Percentiles rank a stretch among this genome's conserved stretches.
These are phyloP conservation scores for Halcyon leucocephala DNA, from an alignment of 2,797 vertebrate genomes.

Conservation along the genomic window DNA sequence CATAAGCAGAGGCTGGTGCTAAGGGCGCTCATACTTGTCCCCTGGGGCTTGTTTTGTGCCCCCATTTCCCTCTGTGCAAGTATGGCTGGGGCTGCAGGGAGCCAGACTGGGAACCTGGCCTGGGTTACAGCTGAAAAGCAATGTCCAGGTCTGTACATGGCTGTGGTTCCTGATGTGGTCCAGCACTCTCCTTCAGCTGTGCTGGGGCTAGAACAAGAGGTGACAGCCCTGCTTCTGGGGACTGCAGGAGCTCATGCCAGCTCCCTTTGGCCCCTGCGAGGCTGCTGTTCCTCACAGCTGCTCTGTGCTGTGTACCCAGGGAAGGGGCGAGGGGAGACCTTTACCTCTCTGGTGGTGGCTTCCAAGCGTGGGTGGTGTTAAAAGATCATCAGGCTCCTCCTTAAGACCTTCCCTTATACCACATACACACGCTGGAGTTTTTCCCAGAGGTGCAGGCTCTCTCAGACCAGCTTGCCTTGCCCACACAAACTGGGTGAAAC, in stretches of 20 bases:
- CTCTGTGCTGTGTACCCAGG: not conserved
- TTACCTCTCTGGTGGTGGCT: accelerated
- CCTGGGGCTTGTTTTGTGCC: not conserved
- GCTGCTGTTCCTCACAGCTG: not conserved
- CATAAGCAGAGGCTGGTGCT: not conserved
- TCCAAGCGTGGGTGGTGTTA: not conserved
- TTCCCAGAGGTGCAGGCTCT: not conserved
- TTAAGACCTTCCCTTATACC: not conserved
- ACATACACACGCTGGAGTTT: not conserved
- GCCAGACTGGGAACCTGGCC: not conserved
- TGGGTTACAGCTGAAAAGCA: not conserved
- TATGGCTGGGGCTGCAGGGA: not conserved
- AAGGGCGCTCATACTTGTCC: not conserved
- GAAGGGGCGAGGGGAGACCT: not conserved
- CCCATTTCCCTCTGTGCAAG: not conserved
- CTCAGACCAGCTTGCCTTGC: not conserved
- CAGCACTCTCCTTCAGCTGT: not conserved
- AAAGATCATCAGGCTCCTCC: not conserved
- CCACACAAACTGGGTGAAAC: not conserved
- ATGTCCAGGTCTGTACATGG: not conserved
- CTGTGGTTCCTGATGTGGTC: not conserved
- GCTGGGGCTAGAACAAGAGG: not conserved
- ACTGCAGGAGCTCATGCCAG: not conserved
- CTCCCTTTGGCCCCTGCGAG: not conserved
- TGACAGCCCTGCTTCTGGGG: not conserved